Evolutionary conservation across 2,113 vertebrate species (phyloP).

Genomic region (Sander lucioperca): DNA sequence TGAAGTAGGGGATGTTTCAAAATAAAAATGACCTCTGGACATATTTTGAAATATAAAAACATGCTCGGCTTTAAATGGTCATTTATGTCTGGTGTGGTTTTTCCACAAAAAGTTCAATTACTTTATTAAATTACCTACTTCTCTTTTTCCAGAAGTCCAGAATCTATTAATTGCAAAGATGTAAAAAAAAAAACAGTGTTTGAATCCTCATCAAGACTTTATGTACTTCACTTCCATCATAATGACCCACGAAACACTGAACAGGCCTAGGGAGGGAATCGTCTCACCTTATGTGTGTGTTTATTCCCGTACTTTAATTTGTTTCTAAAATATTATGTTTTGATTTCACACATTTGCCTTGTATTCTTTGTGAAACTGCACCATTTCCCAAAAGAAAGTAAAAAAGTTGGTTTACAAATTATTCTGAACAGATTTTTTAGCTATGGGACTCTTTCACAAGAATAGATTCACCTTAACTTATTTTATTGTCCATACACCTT

Average conservation of each 20-base stretch:
- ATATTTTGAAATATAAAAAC: neutral
- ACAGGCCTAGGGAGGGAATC: neutral
- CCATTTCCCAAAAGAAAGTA: neutral
- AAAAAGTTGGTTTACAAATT: neutral
- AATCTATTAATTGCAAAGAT: neutral
- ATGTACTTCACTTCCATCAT: neutral
- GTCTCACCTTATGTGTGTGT: neutral
- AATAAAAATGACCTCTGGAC: neutral
- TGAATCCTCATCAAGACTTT: neutral
- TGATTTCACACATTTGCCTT: neutral
- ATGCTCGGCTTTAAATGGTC: neutral
- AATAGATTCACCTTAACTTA: neutral
- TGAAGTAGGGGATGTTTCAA: neutral
- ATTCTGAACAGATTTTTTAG: neutral
- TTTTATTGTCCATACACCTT: neutral
- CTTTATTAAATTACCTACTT: neutral
- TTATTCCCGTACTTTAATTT: neutral
- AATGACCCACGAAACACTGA: slow-evolving; percentile 5
- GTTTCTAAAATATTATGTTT: neutral
- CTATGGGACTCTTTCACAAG: neutral
- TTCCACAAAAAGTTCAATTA: neutral
- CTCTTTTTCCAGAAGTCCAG: neutral
- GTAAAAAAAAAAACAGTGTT: neutral
- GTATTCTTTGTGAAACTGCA: neutral
- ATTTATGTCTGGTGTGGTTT: neutral